A percentile compares a stretch with the other conserved stretches of the same genome.
Evolutionary conservation across 2,113 vertebrate genomes (phyloP).

Genomic region (Tursiops truncatus): DNA sequence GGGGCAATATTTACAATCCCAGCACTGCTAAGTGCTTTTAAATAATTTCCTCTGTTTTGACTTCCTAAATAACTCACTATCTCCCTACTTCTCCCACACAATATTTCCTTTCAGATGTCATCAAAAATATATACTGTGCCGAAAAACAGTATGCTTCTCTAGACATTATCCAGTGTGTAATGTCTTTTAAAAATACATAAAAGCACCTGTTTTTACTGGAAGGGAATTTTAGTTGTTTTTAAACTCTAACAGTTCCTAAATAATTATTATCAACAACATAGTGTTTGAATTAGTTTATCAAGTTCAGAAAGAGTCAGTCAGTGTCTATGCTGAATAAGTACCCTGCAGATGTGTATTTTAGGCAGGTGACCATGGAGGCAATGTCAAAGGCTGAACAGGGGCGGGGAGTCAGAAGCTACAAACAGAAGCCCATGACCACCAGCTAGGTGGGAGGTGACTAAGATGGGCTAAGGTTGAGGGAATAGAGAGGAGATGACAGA

Average conservation of each 20-base stretch:
- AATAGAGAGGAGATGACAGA: neutral
- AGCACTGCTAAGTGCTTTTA: neutral
- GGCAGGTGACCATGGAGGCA: neutral
- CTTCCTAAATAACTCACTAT: neutral
- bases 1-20: neutral
- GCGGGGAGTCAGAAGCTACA: neutral
- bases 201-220: neutral
- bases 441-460: neutral
- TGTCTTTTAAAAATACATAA: neutral
- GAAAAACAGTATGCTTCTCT: neutral
- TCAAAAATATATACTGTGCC: neutral
- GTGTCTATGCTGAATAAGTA: neutral
- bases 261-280: neutral
- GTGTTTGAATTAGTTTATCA: neutral
- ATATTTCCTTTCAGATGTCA: neutral
- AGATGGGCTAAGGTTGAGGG: rapidly evolving
- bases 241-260: neutral
- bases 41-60: neutral
- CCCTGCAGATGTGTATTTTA: neutral
- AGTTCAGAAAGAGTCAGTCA: neutral
- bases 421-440: neutral
- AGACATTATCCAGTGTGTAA: neutral
- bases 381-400: neutral
- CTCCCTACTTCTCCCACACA: neutral
- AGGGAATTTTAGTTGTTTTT: neutral